These are phyloP conservation scores for Leptodactylus fallax DNA, from an alignment of 2,797 vertebrate genomes.

Conservation along the genomic window DNA sequence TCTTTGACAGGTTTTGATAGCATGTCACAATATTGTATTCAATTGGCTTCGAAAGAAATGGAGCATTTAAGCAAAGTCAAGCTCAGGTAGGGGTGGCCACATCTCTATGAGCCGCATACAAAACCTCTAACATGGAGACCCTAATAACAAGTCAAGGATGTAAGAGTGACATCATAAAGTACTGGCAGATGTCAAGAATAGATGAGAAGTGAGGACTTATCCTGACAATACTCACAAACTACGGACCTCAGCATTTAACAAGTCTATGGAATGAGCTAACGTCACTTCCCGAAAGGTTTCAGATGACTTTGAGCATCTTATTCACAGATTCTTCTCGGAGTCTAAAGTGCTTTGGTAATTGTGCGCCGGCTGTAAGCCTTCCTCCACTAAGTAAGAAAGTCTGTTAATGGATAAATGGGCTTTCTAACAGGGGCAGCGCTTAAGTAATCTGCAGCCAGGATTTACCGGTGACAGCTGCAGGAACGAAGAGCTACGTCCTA, in stretches of 20 bases:
- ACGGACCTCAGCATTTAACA: conserved; percentile 5
- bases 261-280: conserved; percentile 16
- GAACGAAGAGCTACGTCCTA: neutral
- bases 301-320: conserved; percentile 44
- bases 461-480: neutral
- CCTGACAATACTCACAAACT: neutral
- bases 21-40: too few species aligned
- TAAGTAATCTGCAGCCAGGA: conserved; percentile 33
- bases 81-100: too few species aligned
- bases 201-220: neutral
- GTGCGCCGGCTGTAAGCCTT: conserved; percentile 41
- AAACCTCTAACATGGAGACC: neutral
- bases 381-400: conserved; percentile 24
- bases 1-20: too few species aligned
- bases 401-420: conserved; percentile 56
- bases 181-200: neutral
- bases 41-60: too few species aligned
- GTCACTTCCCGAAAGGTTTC: conserved; percentile 36
- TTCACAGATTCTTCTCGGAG: conserved; percentile 24
- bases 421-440: conserved; percentile 13
- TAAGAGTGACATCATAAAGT: neutral
- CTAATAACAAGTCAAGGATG: neutral
- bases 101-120: neutral
- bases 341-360: conserved; percentile 55
- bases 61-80: too few species aligned